Conservation (phyloP, 2,113 vertebrate genomes). For the Syngnathus floridae region DNA sequence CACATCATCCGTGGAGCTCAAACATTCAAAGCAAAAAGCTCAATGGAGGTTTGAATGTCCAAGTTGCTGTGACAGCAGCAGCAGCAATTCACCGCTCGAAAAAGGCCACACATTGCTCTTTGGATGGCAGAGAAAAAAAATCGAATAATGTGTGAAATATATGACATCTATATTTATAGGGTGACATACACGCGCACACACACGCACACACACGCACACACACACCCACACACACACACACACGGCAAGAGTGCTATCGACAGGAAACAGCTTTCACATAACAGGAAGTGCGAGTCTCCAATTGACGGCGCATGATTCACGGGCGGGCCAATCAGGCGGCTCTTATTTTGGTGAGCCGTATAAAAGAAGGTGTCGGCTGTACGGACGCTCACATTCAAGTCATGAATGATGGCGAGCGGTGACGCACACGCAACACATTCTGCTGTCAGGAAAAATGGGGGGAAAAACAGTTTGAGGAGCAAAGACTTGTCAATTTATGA, state of each 20-base stretch:
- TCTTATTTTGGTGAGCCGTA: conserved; percentile 86
- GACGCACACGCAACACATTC: background rate
- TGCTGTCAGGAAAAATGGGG: background rate
- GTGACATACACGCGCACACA: conserved; percentile 7
- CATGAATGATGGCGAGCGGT: background rate
- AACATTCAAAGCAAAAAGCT: too few species aligned
- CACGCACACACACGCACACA: conserved; percentile 6
- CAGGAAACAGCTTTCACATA: conserved; percentile 91
- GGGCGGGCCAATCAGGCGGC: conserved; percentile 69
- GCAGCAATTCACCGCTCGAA: too few species aligned
- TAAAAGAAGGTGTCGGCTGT: conserved; percentile 68
- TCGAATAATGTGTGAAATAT: too few species aligned
- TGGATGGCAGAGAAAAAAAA: too few species aligned
- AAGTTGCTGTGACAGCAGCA: too few species aligned
- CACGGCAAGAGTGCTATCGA: conserved; percentile 68
- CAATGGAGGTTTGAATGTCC: too few species aligned
- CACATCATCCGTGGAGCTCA: too few species aligned
- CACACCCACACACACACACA: background rate
- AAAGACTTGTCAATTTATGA: too few species aligned
- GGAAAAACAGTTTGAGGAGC: background rate
- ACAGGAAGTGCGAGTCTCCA: conserved; percentile 79
- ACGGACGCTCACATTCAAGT: conserved; percentile 17
- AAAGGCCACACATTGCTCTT: too few species aligned
- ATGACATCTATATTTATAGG: background rate
- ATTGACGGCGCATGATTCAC: conserved; percentile 71